These are phyloP conservation scores for Lepus townsendii DNA, from an alignment of 2,797 vertebrate species.

Conservation along the genomic window DNA sequence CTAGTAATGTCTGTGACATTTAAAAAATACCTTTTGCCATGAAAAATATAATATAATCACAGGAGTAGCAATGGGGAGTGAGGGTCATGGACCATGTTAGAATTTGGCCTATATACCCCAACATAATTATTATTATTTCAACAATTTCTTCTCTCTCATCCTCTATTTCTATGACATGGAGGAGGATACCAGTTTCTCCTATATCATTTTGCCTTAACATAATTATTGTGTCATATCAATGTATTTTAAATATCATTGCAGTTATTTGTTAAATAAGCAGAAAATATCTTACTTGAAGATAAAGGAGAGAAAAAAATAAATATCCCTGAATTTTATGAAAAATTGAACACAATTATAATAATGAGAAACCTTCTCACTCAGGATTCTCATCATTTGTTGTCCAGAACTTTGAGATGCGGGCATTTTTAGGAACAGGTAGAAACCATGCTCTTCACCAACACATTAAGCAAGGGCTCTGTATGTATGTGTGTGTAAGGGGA, in stretches of 20 bases:
- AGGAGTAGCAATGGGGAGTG: not conserved
- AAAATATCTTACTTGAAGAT: constrained; percentile 34
- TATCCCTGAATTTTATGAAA: constrained; percentile 41
- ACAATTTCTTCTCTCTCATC: not conserved
- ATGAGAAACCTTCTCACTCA: not conserved
- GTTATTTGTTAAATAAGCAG: constrained; percentile 41
- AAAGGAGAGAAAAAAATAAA: constrained; percentile 52
- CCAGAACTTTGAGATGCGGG: constrained; percentile 13
- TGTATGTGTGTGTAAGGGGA: not conserved
- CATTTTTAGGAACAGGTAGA: constrained; percentile 19
- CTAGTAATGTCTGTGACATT: not conserved
- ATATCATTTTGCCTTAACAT: constrained; percentile 5
- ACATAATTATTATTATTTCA: not conserved
- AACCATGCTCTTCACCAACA: constrained; percentile 2
- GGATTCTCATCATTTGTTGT: not conserved
- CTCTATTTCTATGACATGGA: not conserved
- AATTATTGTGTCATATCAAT: not conserved
- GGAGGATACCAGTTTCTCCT: not conserved
- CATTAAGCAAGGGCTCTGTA: not conserved
- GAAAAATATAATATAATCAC: no score
- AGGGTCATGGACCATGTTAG: not conserved
- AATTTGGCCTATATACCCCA: not conserved
- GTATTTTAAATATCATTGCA: not conserved
- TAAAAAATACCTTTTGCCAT: not conserved
- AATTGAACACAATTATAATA: constrained; percentile 21